phyloP scores from a whole-genome alignment of 2,797 vertebrate species.

The Paramormyrops hopkinsi region DNA sequence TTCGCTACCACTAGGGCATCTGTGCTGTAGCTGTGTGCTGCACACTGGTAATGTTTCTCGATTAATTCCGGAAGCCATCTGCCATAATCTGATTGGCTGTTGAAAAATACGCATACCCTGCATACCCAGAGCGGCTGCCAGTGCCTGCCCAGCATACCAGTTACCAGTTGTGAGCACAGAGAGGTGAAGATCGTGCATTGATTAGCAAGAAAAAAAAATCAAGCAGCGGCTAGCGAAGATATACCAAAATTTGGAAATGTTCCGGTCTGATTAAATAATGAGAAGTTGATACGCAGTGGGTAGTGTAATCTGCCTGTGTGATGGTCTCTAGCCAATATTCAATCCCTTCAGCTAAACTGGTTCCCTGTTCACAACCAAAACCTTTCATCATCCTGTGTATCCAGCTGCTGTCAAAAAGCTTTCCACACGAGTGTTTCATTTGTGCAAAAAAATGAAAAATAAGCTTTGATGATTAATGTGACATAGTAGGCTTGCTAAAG shows the following conservation, averaged over 20 bases:
- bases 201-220: not conserved
- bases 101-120: not conserved
- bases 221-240: not conserved
- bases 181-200: not conserved
- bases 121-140: not conserved
- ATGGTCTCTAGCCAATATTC: not conserved
- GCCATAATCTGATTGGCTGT: not conserved
- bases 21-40: not conserved
- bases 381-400: not conserved
- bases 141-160: not conserved
- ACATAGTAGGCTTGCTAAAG: not conserved
- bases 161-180: not conserved
- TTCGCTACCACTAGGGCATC: not conserved
- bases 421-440: not conserved
- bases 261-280: not conserved
- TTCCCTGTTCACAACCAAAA: not conserved
- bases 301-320: not conserved
- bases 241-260: not conserved
- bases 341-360: not conserved
- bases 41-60: constrained; percentile 1
- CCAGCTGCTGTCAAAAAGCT: not conserved
- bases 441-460: not conserved
- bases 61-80: constrained; percentile 7
- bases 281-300: not conserved
- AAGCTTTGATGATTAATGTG: not conserved